Conservation (phyloP, 30 jellyfish, hydroid and myxozoan species). For the Cassiopea andromeda region DNA sequence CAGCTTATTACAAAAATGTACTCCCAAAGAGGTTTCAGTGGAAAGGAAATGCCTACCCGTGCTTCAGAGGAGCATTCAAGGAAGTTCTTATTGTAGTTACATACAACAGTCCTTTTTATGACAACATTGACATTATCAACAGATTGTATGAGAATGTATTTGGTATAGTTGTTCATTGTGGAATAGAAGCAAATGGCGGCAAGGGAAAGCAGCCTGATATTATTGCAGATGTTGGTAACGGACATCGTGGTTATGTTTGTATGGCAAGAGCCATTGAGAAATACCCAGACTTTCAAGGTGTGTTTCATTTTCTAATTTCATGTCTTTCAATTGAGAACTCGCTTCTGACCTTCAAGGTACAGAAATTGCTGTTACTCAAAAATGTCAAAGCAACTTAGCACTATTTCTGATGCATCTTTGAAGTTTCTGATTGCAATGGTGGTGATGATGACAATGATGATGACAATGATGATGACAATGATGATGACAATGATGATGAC, state of each 20-base stretch:
- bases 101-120: constrained; percentile 85
- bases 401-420: no score
- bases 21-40: constrained; percentile 10
- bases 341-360: no score
- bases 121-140: constrained; percentile 66
- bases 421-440: no score
- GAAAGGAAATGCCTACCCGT: constrained; percentile 25
- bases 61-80: constrained; percentile 59
- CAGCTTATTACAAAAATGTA: constrained; percentile 18
- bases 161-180: constrained; percentile 85
- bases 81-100: constrained; percentile 76
- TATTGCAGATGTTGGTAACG: constrained; percentile 52
- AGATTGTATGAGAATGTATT: constrained; percentile 78
- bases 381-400: no score
- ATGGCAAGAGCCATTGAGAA: constrained; percentile 80
- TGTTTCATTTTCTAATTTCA: no score
- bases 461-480: no score
- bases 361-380: no score
- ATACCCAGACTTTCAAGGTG: constrained; percentile 86
- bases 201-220: constrained; percentile 66
- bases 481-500: no score
- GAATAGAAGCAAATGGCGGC: constrained; percentile 52
- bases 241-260: constrained; percentile 87
- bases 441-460: no score
- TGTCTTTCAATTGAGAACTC: no score